Percentiles rank a stretch among this genome's conserved stretches.
phyloP scores from a whole-genome alignment of 1,140 invertebrate genomes.

The Kradibia gibbosae region DNA sequence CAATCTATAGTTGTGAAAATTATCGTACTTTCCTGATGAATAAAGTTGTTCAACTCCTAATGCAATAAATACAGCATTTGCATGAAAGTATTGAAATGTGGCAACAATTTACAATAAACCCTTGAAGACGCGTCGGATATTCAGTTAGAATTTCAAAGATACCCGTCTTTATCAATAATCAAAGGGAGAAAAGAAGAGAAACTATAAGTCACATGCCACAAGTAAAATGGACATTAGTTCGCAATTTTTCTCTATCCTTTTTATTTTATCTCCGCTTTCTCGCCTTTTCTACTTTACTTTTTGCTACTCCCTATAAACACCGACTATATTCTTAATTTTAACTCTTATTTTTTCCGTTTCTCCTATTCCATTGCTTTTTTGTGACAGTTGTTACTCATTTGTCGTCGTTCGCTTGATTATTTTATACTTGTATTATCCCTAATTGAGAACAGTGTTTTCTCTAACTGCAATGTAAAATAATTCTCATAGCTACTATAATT shows the following conservation, averaged over 20 bases:
- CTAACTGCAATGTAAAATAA: not conserved
- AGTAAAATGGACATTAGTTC: not conserved
- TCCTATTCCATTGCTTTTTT: constrained; percentile 37
- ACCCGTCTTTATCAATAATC: constrained; percentile 1
- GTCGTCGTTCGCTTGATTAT: constrained; percentile 38
- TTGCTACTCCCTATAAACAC: constrained; percentile 5
- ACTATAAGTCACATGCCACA: constrained; percentile 52
- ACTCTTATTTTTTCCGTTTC: constrained; percentile 8
- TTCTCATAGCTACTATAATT: not conserved
- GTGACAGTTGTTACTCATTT: constrained; percentile 54
- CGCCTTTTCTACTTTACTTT: constrained; percentile 40
- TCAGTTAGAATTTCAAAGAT: constrained; percentile 2
- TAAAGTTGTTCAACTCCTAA: not conserved
- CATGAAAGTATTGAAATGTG: not conserved
- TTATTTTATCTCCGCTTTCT: constrained; percentile 33
- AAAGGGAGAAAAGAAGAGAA: not conserved
- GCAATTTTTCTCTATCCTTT: constrained; percentile 25
- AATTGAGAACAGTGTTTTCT: constrained; percentile 17
- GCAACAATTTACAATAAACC: not conserved
- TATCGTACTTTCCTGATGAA: not conserved
- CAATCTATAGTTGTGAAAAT: not conserved
- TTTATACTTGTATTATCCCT: not conserved
- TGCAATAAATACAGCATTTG: not conserved
- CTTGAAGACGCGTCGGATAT: not conserved
- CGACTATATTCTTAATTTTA: not conserved